Percentiles rank a stretch among this genome's conserved stretches.
Evolutionary conservation across 2,888 invertebrate genomes (phyloP).

Genomic region (Leuctra nigra): DNA sequence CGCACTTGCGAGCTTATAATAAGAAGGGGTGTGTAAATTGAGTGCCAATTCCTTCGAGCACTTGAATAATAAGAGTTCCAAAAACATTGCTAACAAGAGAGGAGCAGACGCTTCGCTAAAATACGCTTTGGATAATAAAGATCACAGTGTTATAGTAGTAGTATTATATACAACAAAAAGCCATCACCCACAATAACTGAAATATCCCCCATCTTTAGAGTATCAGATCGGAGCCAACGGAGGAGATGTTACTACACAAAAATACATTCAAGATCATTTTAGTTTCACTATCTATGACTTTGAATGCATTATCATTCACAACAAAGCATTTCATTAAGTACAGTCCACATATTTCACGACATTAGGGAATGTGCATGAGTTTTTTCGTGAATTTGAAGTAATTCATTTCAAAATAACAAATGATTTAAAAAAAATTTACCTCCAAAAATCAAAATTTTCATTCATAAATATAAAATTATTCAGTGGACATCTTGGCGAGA

Average conservation of each 20-base stretch:
- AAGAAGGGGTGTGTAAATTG: slow-evolving; percentile 3
- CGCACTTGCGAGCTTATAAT: neutral
- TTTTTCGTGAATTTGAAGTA: too few relatives aligned
- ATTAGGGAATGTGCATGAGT: too few relatives aligned
- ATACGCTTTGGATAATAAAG: slow-evolving; percentile 8
- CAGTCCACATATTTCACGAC: slow-evolving; percentile 1
- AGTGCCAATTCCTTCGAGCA: neutral
- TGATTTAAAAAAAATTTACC: too few relatives aligned
- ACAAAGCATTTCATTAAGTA: slow-evolving; percentile 5
- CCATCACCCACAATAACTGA: slow-evolving; percentile 24
- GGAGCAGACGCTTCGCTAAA: neutral
- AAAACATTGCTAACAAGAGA: neutral
- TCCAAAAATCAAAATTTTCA: too few relatives aligned
- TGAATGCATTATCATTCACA: slow-evolving; percentile 25
- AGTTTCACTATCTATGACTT: slow-evolving; percentile 5
- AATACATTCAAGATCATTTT: slow-evolving; percentile 25
- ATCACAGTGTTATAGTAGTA: slow-evolving; percentile 22
- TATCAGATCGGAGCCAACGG: slow-evolving; percentile 27
- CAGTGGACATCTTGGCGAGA: too few relatives aligned
- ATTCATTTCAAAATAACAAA: too few relatives aligned
- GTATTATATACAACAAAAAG: slow-evolving; percentile 25
- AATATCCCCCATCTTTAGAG: slow-evolving; percentile 23
- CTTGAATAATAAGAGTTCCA: neutral
- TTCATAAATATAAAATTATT: too few relatives aligned
- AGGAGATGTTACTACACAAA: slow-evolving; percentile 28